Evolutionary conservation across 2,113 vertebrate genomes (phyloP), one percentile per base, ranked within the genome.

Genomic region (Tyrannus savana): DNA sequence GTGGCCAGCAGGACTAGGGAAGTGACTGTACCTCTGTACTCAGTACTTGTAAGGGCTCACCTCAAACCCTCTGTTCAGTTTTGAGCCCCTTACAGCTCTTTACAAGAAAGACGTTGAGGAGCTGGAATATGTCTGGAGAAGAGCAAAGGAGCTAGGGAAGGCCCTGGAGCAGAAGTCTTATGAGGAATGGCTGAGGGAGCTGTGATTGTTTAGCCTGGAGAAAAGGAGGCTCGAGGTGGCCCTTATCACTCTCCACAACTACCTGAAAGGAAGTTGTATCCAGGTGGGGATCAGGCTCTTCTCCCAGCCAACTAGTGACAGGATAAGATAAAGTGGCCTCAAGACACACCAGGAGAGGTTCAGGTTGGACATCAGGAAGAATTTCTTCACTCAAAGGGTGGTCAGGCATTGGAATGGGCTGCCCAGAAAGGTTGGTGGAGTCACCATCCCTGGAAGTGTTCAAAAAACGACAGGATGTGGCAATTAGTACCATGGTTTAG

Each of bases 281-380:
- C 39, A 59, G 15, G 8, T 3, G 5, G 15, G 11, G 11, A 5
- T 46, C 3, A 1, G 5, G 2, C 46, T 60, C 41, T 60, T 60
- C 52, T 59, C 46, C 3, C 3, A 18, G 11, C 13, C 21, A 75
- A 6, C 7, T 12, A 47, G 28, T 0, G 2, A 13, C 28, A 67
- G 50, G 10, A 17, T 15, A 46, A 75, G 46, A 75, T 28, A 28
- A 82, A 60, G 53, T 30, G 24, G 13, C 10, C 19, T 46, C 46
- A n/a, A 18, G 28, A 5, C n/a, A 3, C 5, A 4, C 46, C n/a
- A 47, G 21, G 10, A 4, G 30, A 75, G 7, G 17, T 55, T 60
- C 13, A 53, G 16, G 13, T 3, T 60, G 53, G 30, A 12, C 13
- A 52, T 50, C 2, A 49, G 59, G 42, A 73, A 31, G 22, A 88